Percentiles rank a stretch among this genome's conserved stretches.
These are phyloP conservation scores for Hipposideros larvatus DNA, from an alignment of 2,797 vertebrate genomes.

Conservation along the genomic window DNA sequence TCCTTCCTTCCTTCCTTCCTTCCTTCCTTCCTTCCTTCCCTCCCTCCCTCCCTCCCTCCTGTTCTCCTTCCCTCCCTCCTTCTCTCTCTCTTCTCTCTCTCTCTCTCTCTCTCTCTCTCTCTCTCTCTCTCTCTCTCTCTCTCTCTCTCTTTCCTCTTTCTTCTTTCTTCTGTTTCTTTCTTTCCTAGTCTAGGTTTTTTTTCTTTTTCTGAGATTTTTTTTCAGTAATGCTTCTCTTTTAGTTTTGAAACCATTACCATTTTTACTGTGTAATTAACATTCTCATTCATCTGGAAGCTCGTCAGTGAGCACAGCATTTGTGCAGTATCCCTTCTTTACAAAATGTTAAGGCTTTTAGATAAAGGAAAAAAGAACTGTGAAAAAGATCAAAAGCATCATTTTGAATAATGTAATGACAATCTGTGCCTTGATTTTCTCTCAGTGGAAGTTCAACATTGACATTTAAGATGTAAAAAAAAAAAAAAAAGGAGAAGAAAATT, in stretches of 20 bases:
- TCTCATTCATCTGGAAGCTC: neutral
- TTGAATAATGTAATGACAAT: neutral
- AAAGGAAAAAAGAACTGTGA: neutral
- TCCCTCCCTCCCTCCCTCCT: no score
- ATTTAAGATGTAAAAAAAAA: neutral
- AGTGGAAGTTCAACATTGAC: neutral
- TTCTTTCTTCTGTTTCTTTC: no score
- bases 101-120: neutral
- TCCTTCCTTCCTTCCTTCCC: neutral
- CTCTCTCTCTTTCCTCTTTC: no score
- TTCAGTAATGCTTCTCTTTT: neutral
- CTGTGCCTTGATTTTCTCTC: constrained; percentile 5
- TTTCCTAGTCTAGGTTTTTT: neutral
- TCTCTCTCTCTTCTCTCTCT: no score
- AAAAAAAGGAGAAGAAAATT: neutral
- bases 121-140: neutral
- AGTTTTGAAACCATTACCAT: neutral
- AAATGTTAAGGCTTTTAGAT: neutral
- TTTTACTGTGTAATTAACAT: neutral
- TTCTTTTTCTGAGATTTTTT: neutral
- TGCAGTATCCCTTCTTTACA: neutral
- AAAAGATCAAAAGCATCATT: constrained; percentile 31
- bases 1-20: no score
- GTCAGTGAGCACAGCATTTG: neutral
- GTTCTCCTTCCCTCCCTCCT: no score